A percentile compares a stretch with the other conserved stretches of the same genome.
Conservation (phyloP, 2,797 vertebrate genomes). For the Sphaeramia orbicularis region DNA sequence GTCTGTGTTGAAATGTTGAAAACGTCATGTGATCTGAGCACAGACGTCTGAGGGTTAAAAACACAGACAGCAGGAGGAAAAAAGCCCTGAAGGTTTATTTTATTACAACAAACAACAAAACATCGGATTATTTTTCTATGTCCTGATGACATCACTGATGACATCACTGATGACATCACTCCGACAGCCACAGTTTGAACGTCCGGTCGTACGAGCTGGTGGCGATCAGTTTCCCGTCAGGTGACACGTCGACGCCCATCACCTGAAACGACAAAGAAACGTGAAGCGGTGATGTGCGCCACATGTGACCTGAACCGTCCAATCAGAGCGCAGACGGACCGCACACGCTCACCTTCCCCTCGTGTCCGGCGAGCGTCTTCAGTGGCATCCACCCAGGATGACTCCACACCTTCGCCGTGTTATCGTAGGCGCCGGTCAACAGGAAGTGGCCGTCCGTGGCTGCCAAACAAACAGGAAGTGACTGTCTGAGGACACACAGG, state of each 20-base stretch:
- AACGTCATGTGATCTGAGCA: too few relatives aligned
- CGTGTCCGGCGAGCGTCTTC: constrained; percentile 95
- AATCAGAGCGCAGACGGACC: not conserved
- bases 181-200: constrained; percentile 97
- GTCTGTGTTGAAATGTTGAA: too few relatives aligned
- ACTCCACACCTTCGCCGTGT: constrained; percentile 96
- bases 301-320: not conserved
- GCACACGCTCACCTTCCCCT: constrained; percentile 86
- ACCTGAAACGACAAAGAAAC: constrained; percentile 73
- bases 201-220: constrained; percentile 97
- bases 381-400: constrained; percentile 96
- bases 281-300: not conserved
- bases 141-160: too few relatives aligned
- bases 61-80: too few relatives aligned
- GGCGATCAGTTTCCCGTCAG: constrained; percentile 94
- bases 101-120: not conserved
- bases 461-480: constrained; percentile 60
- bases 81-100: too few relatives aligned
- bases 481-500: too few relatives aligned
- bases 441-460: constrained; percentile 95
- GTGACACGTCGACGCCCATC: constrained; percentile 95
- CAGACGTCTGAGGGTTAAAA: too few relatives aligned
- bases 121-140: too few relatives aligned
- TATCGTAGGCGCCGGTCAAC: constrained; percentile 94
- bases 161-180: constrained; percentile 61